A percentile compares a stretch with the other conserved stretches of the same genome.
These are phyloP conservation scores for Cirrhinus mrigala DNA, from an alignment of 2,797 vertebrate genomes.

Conservation along the genomic window DNA sequence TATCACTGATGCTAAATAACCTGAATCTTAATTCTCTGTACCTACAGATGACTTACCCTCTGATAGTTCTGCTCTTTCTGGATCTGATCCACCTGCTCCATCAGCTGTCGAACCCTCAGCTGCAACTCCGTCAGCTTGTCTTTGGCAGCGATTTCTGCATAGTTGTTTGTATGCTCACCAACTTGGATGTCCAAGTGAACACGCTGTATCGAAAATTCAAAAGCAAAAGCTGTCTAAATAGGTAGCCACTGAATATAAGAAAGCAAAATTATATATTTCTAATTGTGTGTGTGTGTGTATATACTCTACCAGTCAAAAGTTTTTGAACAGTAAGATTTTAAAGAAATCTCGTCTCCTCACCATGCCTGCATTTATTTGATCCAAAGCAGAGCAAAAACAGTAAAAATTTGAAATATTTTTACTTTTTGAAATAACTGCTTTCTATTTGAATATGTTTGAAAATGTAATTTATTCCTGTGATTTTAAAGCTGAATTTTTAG, in stretches of 20 bases:
- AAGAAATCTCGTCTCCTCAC: too few relatives aligned
- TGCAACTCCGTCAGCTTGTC: conserved; percentile 93
- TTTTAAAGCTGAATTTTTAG: too few relatives aligned
- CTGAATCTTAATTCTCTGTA: background rate
- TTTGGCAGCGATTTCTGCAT: conserved; percentile 92
- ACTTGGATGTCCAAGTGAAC: conserved; percentile 94
- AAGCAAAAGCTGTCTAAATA: background rate
- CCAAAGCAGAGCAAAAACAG: too few relatives aligned
- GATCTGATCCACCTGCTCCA: conserved; percentile 94
- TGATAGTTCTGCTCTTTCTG: conserved; percentile 97
- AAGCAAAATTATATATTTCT: too few relatives aligned
- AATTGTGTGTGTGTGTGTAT: background rate
- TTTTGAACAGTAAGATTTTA: too few relatives aligned
- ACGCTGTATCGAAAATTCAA: conserved; percentile 73
- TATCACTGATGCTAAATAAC: background rate
- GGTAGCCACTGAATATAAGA: background rate
- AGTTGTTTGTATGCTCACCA: conserved; percentile 92
- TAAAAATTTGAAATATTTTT: too few relatives aligned
- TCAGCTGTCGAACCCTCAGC: conserved; percentile 88
- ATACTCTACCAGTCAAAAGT: too few relatives aligned
- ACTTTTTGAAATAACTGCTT: too few relatives aligned
- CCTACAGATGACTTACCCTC: conserved; percentile 75
- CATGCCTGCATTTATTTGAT: too few relatives aligned
- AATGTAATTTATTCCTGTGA: too few relatives aligned
- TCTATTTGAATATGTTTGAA: too few relatives aligned